These are phyloP conservation scores for Orbicella faveolata DNA, from an alignment of 64 coral and sea anemone genomes.

Conservation along the genomic window DNA sequence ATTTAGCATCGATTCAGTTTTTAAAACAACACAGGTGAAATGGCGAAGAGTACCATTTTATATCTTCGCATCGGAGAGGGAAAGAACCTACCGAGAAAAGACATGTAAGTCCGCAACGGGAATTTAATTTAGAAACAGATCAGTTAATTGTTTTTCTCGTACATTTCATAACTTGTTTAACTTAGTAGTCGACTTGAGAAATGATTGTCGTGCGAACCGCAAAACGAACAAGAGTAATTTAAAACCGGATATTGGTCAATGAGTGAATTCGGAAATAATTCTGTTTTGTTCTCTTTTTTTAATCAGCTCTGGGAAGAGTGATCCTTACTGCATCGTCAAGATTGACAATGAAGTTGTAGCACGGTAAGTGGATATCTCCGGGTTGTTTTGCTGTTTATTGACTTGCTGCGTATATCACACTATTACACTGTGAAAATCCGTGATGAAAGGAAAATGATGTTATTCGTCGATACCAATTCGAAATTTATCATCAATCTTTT, in stretches of 20 bases:
- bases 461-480: no score
- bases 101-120: conserved; percentile 62
- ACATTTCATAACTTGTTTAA: not conserved
- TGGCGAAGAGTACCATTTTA: conserved; percentile 75
- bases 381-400: not conserved
- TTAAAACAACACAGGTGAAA: not conserved
- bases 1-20: not conserved
- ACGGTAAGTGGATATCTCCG: conserved; percentile 66
- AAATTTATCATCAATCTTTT: no score
- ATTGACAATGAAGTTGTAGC: conserved; percentile 88
- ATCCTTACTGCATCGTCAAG: conserved; percentile 90
- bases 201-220: no score
- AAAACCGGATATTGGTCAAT: not conserved
- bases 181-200: no score
- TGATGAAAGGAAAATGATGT: not conserved
- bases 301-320: conserved; percentile 84
- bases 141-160: not conserved
- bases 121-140: not conserved
- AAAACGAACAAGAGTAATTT: not conserved
- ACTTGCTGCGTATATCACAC: not conserved
- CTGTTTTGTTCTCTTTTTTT: conserved; percentile 13
- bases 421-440: not conserved
- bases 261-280: not conserved
- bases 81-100: conserved; percentile 82
- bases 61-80: conserved; percentile 89